Base-by-base conservation (phyloP, 2,113 vertebrate genomes). In the Lichenostomus cassidix region DNA sequence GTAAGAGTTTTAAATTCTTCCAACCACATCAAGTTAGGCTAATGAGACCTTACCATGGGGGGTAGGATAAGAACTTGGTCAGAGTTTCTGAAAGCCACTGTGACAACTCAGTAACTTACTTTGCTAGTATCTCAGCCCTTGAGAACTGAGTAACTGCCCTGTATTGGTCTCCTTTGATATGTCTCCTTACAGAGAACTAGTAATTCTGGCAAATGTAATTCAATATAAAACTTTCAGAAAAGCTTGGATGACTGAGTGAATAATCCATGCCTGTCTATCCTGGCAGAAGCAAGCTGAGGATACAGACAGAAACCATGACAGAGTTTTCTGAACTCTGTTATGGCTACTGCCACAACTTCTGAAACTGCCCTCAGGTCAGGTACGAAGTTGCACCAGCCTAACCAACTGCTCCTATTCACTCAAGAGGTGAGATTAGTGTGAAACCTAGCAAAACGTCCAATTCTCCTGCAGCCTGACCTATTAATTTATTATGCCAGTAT, bases 161-260 rank as follows among this genome's bases (percentile, higher is more conserved):
- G 35, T 14, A 21, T 3, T 9, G 37, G 25, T 50, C 63, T 78
- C 1, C 0, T 58, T 3, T 75, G 23, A 9, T 6, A 24, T 5
- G 1, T 13, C 18, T 63, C 24, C 44, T 55, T 24, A 56, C 1
- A 73, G 37, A 76, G 11, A 79, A 60, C 19, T 12, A 53, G 9
- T 44, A 24, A 13, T 69, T 93, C 35, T 46, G 20, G 23, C 77
- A 76, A 83, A 58, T 24, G 29, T 16, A 69, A 83, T 31, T 87
- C 28, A 53, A 14, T 11, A 60, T 5, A 46, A 82, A 74, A 41
- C 59, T 53, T 86, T 22, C 64, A 71, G 31, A 79, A 87, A 52
- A 82, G 15, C 22, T 33, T 24, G 12, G 12, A 41, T 52, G 39
- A 89, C 22, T n/a, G 44, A 71, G 14, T 31, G 21, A 95, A 56